phyloP scores from a whole-genome alignment of 2,888 invertebrate species.

The Omphaloscelis lunosa region DNA sequence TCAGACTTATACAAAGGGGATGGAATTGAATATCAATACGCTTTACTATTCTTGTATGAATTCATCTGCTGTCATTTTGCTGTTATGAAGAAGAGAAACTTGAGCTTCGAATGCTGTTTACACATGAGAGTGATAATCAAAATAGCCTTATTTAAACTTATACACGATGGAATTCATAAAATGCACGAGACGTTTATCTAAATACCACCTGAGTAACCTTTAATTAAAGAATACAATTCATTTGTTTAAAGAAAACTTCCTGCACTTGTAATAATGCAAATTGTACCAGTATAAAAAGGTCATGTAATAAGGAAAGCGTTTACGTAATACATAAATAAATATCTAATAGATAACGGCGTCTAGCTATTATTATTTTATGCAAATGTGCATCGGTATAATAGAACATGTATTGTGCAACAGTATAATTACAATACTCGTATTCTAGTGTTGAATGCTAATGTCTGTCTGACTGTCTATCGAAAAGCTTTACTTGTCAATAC shows the following conservation, averaged over 20 bases:
- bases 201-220: slow-evolving; percentile 34
- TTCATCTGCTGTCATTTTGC: slow-evolving; percentile 49
- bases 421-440: slow-evolving; percentile 35
- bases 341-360: slow-evolving; percentile 45
- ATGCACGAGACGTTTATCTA: slow-evolving; percentile 2
- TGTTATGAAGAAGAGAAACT: slow-evolving; percentile 18
- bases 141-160: neutral
- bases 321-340: slow-evolving; percentile 45
- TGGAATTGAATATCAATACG: slow-evolving; percentile 63
- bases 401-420: slow-evolving; percentile 43
- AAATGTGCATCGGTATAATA: slow-evolving; percentile 42
- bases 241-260: slow-evolving; percentile 48
- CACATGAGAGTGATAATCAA: neutral
- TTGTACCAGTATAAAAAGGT: slow-evolving; percentile 18
- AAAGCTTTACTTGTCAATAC: slow-evolving; percentile 23
- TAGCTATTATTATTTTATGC: slow-evolving; percentile 45
- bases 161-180: neutral
- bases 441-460: slow-evolving; percentile 41
- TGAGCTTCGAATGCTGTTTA: neutral
- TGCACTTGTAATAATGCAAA: slow-evolving; percentile 37
- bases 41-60: slow-evolving; percentile 58
- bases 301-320: slow-evolving; percentile 46
- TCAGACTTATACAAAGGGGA: slow-evolving; percentile 57
- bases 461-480: slow-evolving; percentile 20
- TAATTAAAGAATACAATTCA: slow-evolving; percentile 37